phyloP scores from a whole-genome alignment of 2,888 invertebrate species.

The Dynastes maya region DNA sequence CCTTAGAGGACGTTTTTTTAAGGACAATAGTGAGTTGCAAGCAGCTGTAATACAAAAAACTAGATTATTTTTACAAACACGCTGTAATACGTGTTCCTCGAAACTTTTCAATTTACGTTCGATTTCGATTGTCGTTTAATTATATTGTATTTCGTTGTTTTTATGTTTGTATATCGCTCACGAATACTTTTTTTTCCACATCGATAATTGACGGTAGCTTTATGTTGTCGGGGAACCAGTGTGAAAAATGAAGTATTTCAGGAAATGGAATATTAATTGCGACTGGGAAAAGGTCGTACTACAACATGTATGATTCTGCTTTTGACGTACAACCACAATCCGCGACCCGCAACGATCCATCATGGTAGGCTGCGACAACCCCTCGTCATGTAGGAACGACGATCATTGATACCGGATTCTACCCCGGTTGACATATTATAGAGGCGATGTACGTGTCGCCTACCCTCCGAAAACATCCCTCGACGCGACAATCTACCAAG shows the following conservation, averaged over 20 bases:
- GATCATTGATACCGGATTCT: slow-evolving; percentile 63
- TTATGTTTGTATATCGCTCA: too few species aligned
- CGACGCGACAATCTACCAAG: not conserved
- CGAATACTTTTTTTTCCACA: not conserved
- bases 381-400: slow-evolving; percentile 61
- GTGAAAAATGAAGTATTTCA: slow-evolving; percentile 36
- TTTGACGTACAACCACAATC: slow-evolving; percentile 62
- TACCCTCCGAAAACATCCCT: slow-evolving; percentile 30
- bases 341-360: slow-evolving; percentile 61
- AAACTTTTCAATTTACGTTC: too few species aligned
- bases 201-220: slow-evolving; percentile 30
- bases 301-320: slow-evolving; percentile 58
- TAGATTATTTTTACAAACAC: too few species aligned
- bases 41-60: too few species aligned
- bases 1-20: too few species aligned
- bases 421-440: slow-evolving; percentile 56
- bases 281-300: slow-evolving; percentile 41
- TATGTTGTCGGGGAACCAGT: not conserved
- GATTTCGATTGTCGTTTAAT: too few species aligned
- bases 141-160: too few species aligned
- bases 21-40: too few species aligned
- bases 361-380: slow-evolving; percentile 58
- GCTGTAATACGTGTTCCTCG: too few species aligned
- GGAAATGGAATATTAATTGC: slow-evolving; percentile 44
- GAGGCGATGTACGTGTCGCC: slow-evolving; percentile 30